A percentile compares a stretch with the other conserved stretches of the same genome.
phyloP scores from a whole-genome alignment of 2,113 vertebrate genomes.

The Murina feae region DNA sequence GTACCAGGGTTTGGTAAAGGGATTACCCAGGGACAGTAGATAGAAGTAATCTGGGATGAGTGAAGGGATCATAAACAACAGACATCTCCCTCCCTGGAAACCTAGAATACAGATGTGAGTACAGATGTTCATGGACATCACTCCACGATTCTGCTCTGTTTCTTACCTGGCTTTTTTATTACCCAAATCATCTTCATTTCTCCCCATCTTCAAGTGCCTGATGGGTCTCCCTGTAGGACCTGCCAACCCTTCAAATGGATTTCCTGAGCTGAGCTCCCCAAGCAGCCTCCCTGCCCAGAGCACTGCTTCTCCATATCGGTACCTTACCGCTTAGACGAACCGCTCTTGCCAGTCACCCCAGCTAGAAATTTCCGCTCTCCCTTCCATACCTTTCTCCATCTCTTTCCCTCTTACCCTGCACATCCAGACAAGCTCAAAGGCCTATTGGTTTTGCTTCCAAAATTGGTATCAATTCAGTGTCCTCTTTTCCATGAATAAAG shows the following conservation, averaged over 20 bases:
- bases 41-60: neutral
- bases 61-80: neutral
- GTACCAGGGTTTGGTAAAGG: neutral
- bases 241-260: neutral
- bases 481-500: neutral
- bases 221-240: neutral
- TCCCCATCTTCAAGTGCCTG: neutral
- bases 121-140: neutral
- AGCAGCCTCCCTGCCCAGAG: neutral
- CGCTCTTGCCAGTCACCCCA: neutral
- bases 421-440: neutral
- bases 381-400: neutral
- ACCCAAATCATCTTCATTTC: neutral
- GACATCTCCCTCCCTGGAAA: neutral
- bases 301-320: neutral
- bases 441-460: neutral
- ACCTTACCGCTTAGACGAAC: fast-evolving
- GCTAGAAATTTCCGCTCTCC: neutral
- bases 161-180: neutral
- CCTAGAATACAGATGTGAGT: neutral
- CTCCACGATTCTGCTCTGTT: neutral
- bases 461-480: neutral
- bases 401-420: neutral
- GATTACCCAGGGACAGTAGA: neutral
- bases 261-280: neutral